Percentiles rank a stretch among this genome's conserved stretches.
Conservation (phyloP, 2,888 invertebrate species). For the Lagria hirta region DNA sequence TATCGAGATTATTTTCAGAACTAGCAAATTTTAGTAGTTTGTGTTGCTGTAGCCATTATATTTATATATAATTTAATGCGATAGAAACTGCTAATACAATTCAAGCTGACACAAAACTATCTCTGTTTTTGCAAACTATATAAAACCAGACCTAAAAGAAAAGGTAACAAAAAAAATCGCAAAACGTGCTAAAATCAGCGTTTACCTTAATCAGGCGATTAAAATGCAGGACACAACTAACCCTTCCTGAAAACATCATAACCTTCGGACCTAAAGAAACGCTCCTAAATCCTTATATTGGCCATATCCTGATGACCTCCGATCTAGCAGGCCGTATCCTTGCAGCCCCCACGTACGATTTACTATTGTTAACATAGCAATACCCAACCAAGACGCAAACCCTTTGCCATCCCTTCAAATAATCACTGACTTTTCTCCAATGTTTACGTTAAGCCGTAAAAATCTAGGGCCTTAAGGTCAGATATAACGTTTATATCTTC, state of each 20-base stretch:
- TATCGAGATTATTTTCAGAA: too few relatives aligned
- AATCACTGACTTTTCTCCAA: conserved; percentile 1
- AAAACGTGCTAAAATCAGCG: conserved; percentile 17
- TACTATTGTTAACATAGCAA: conserved; percentile 36
- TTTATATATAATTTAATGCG: too few relatives aligned
- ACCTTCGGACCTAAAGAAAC: conserved; percentile 39
- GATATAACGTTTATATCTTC: too few relatives aligned
- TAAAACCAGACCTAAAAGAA: too few relatives aligned
- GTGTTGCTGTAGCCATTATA: too few relatives aligned
- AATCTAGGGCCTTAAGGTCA: conserved; percentile 3
- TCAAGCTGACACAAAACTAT: too few relatives aligned
- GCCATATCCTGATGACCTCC: conserved; percentile 42
- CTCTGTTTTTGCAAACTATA: too few relatives aligned
- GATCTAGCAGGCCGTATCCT: conserved; percentile 30
- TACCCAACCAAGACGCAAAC: conserved; percentile 18
- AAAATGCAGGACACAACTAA: conserved; percentile 39
- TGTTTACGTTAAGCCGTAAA: conserved; percentile 20
- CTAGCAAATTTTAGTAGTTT: too few relatives aligned
- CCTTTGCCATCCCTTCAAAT: conserved; percentile 16
- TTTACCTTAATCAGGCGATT: conserved; percentile 36
- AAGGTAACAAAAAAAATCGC: too few relatives aligned
- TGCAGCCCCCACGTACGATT: conserved; percentile 38
- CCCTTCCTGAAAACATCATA: conserved; percentile 38
- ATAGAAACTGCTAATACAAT: too few relatives aligned
- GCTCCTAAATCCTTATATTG: conserved; percentile 41